Conservation (phyloP, 1,140 invertebrate genomes). For the Drosophila azteca region DNA sequence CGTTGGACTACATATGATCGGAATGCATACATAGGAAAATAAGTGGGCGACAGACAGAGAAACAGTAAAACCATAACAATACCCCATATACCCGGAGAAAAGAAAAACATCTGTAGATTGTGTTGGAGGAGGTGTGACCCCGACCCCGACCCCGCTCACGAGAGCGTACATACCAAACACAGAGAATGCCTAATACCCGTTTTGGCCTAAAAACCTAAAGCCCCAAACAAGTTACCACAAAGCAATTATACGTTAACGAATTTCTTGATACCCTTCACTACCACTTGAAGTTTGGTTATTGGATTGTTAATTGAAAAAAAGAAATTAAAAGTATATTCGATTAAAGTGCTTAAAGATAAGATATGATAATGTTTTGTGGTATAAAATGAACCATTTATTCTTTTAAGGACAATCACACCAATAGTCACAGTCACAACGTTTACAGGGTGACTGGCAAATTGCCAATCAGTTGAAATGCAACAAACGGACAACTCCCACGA, state of each 20-base stretch:
- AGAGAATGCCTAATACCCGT: constrained; percentile 65
- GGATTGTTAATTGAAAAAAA: too few species aligned
- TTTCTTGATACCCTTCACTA: constrained; percentile 44
- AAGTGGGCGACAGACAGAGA: constrained; percentile 49
- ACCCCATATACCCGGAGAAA: background rate
- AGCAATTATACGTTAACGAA: constrained; percentile 40
- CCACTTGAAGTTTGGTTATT: too few species aligned
- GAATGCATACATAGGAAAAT: constrained; percentile 64
- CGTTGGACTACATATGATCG: constrained; percentile 12
- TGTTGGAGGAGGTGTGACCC: constrained; percentile 27
- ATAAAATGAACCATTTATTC: too few species aligned
- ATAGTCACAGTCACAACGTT: too few species aligned
- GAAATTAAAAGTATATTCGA: too few species aligned
- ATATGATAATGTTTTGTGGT: too few species aligned
- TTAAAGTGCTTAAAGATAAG: too few species aligned
- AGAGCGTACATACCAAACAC: constrained; percentile 20
- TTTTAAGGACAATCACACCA: too few species aligned
- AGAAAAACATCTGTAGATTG: constrained; percentile 31
- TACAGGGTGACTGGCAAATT: too few species aligned
- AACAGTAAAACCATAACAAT: constrained; percentile 12
- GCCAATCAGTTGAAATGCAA: too few species aligned
- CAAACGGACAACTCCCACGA: too few species aligned
- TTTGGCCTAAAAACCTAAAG: constrained; percentile 74
- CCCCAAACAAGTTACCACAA: constrained; percentile 49
- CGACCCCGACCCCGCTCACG: background rate